These are phyloP conservation scores for Watsonalla binaria DNA, from an alignment of 2,888 invertebrate species.

Conservation along the genomic window DNA sequence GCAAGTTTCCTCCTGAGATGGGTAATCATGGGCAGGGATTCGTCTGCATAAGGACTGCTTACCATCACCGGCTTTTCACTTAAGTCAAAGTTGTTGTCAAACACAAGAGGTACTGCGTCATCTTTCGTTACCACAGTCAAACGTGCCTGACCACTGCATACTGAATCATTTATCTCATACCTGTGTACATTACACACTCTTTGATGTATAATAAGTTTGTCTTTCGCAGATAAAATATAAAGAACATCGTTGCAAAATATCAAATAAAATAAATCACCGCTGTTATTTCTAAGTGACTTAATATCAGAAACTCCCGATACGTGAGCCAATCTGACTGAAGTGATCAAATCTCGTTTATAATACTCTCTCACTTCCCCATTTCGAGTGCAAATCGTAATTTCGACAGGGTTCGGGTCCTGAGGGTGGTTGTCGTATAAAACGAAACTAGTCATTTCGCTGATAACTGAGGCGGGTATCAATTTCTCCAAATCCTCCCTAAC, in stretches of 20 bases:
- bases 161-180: slow-evolving; percentile 41
- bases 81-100: slow-evolving; percentile 53
- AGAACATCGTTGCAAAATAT: slow-evolving; percentile 36
- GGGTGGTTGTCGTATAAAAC: slow-evolving; percentile 61
- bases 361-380: slow-evolving; percentile 53
- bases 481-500: slow-evolving; percentile 35
- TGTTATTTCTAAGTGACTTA: slow-evolving; percentile 44
- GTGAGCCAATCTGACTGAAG: slow-evolving; percentile 29
- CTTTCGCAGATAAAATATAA: slow-evolving; percentile 40
- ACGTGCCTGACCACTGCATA: slow-evolving; percentile 39
- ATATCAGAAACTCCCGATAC: slow-evolving; percentile 29
- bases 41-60: slow-evolving; percentile 18
- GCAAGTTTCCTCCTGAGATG: slow-evolving; percentile 50
- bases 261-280: slow-evolving; percentile 51
- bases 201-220: slow-evolving; percentile 28
- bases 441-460: slow-evolving; percentile 47
- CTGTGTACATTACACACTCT: slow-evolving; percentile 38
- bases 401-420: slow-evolving; percentile 36
- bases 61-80: slow-evolving; percentile 19
- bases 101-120: slow-evolving; percentile 54
- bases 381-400: slow-evolving; percentile 50
- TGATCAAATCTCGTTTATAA: slow-evolving; percentile 41
- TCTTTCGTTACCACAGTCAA: slow-evolving; percentile 45
- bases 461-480: slow-evolving; percentile 42
- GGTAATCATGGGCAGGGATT: slow-evolving; percentile 33